These are phyloP conservation scores for Hypotaenidia okinawae DNA, from an alignment of 2,797 vertebrate species.

Conservation along the genomic window DNA sequence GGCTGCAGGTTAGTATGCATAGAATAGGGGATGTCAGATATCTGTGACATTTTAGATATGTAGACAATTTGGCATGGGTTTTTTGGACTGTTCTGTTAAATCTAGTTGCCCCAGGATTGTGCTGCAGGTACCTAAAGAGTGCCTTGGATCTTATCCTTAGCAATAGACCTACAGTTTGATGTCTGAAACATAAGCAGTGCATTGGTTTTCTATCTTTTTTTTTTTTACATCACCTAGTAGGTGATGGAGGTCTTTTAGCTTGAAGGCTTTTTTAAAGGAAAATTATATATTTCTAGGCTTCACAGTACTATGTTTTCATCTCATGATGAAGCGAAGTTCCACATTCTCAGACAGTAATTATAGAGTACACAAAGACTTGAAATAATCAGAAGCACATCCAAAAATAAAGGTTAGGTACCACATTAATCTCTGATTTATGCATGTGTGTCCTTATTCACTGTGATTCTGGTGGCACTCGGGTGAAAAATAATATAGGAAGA, in stretches of 20 bases:
- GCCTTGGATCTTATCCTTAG: background rate
- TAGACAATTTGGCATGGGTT: background rate
- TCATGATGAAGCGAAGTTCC: background rate
- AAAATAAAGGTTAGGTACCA: background rate
- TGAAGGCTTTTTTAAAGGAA: background rate
- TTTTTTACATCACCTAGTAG: background rate
- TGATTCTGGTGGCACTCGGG: background rate
- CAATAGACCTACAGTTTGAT: background rate
- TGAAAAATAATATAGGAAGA: background rate
- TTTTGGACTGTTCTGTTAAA: background rate
- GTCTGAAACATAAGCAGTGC: background rate
- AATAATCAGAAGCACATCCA: background rate
- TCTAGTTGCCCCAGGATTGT: background rate
- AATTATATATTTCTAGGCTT: background rate
- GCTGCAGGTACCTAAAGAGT: background rate
- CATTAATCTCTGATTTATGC: background rate
- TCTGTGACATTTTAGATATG: background rate
- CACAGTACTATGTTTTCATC: background rate
- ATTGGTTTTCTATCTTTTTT: background rate
- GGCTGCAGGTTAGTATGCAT: background rate
- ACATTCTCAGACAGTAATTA: conserved; percentile 6
- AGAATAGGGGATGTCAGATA: background rate
- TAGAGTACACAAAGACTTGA: background rate
- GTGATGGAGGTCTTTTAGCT: background rate
- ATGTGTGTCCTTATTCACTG: background rate